Conservation (phyloP, 2,113 vertebrate species). For the Triplophysa rosa region DNA sequence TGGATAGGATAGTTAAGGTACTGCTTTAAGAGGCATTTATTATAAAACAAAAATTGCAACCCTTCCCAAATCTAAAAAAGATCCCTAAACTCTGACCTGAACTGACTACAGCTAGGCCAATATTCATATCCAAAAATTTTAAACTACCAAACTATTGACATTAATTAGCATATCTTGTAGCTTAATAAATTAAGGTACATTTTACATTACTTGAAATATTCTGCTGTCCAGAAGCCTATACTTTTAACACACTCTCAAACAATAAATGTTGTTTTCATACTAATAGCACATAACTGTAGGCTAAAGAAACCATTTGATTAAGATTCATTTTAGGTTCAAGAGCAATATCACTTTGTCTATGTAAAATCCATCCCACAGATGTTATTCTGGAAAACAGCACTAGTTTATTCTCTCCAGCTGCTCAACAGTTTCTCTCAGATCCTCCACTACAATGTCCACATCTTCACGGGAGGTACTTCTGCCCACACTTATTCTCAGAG, state of each 20-base stretch:
- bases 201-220: not conserved
- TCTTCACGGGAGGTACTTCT: conserved; percentile 79
- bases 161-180: not conserved
- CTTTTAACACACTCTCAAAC: not conserved
- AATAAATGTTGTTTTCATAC: not conserved
- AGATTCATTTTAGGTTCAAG: not conserved
- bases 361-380: not conserved
- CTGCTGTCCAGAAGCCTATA: not conserved
- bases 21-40: not conserved
- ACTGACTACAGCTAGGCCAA: not conserved
- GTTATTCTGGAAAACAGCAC: conserved; percentile 27
- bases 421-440: conserved; percentile 80
- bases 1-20: no score
- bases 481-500: conserved; percentile 89
- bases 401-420: conserved; percentile 70
- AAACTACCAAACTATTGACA: not conserved
- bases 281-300: not conserved
- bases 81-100: not conserved
- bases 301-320: not conserved
- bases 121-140: not conserved
- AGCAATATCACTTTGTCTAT: not conserved
- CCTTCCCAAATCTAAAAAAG: not conserved
- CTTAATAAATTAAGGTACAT: not conserved
- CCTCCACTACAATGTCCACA: conserved; percentile 84
- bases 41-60: not conserved